Base-by-base conservation (phyloP, 2,797 vertebrate species). In the Periparus ater region DNA sequence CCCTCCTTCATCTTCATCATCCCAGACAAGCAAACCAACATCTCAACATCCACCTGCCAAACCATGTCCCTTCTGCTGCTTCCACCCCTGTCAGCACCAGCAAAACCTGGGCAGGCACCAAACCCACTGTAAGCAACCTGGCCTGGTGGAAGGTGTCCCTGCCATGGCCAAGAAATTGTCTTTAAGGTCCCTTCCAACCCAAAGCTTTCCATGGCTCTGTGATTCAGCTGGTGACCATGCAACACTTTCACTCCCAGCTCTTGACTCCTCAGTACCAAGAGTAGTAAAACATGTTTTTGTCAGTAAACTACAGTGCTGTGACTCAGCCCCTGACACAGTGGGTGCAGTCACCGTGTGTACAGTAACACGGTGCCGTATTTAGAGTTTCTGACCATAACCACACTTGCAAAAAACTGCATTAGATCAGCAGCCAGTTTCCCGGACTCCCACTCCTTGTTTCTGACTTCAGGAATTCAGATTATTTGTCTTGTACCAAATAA, bases 361-460 rank as follows among this genome's bases (percentile, higher is more conserved):
- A 96, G 96, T 97, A 95, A 96, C 91, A 88, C 2, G 8, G 92
- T 83, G 91, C 96, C 88, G 38, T 96, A 96, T 96, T 97, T 97
- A 97, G 96, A 88, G 60, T 67, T 89, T 94, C 91, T 96, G 95
- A 96, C 96, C 96, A 95, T 96, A 97, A 93, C 94, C 94, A 94
- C 93, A 89, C 84, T 96, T 70, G 75, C 89, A 96, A 85, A 55
- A 96, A 95, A 94, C 74, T 96, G 77, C 90, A 92, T 93, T 96
- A 96, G 95, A 96, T 96, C 96, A 96, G 95, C 95, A 96, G 93
- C 44, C 89, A 71, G 77, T 95, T 96, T 97, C 94, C 93, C 84
- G 92, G 82, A 95, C 91, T 93, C 95, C 90, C 81, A 92, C 92
- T 92, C 95, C 89, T 91, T 95, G 71, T 87, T 94, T 94, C 93